Percentiles rank a stretch among this genome's conserved stretches.
Evolutionary conservation across 2,797 vertebrate genomes (phyloP).

Genomic region (Myotis findleyi): DNA sequence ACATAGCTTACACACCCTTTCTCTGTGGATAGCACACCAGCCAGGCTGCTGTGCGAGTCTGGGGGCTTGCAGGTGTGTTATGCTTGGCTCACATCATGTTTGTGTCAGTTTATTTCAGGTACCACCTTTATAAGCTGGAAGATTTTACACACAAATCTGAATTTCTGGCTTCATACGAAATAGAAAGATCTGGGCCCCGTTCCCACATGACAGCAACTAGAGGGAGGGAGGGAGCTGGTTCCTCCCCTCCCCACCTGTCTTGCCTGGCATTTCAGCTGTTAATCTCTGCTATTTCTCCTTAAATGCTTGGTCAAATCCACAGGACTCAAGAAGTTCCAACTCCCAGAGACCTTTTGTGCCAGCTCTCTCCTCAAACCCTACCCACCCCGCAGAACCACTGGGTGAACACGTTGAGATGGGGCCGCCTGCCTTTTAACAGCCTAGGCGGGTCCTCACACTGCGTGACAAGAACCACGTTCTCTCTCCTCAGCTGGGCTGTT

Average conservation of each 20-base stretch:
- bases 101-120: not conserved
- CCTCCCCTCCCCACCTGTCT: not conserved
- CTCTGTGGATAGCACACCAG: not conserved
- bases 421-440: not conserved
- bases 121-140: not conserved
- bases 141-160: not conserved
- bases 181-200: not conserved
- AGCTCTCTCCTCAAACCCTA: not conserved
- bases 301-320: not conserved
- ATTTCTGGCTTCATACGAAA: not conserved
- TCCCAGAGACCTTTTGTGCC: not conserved
- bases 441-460: not conserved
- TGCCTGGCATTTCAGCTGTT: not conserved
- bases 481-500: not conserved
- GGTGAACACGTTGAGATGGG: not conserved
- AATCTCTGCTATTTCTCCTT: not conserved
- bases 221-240: not conserved
- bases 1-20: not conserved
- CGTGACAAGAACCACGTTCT: not conserved
- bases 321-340: not conserved
- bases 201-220: rapidly evolving
- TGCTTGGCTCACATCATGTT: not conserved
- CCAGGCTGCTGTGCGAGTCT: not conserved
- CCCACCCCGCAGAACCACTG: not conserved
- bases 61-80: not conserved